phyloP scores from a whole-genome alignment of 2,113 vertebrate genomes.

The Gobiocypris rarus region DNA sequence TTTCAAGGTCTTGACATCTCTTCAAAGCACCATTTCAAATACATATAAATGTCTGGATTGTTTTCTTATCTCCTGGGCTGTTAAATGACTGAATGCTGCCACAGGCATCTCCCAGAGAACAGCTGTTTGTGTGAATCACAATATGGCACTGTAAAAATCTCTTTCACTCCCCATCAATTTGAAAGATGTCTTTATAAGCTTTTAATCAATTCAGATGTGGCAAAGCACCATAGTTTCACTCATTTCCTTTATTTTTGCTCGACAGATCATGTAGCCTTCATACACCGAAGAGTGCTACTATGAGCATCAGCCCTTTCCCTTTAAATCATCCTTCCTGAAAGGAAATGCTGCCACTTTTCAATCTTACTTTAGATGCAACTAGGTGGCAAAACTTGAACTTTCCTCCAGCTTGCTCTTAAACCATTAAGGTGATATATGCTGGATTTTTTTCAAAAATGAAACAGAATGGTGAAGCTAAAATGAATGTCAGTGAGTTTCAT shows the following conservation, averaged over 20 bases:
- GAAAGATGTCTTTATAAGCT: slow-evolving; percentile 32
- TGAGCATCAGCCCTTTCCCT: neutral
- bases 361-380: neutral
- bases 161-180: slow-evolving; percentile 23
- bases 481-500: slow-evolving; percentile 13
- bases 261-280: slow-evolving; percentile 7
- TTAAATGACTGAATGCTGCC: slow-evolving; percentile 40
- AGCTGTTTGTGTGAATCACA: slow-evolving; percentile 33
- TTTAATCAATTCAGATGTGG: slow-evolving; percentile 15
- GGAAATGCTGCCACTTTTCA: neutral
- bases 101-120: slow-evolving; percentile 22
- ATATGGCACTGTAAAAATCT: slow-evolving; percentile 39
- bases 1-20: slow-evolving; percentile 16
- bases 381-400: neutral
- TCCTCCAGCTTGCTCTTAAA: neutral
- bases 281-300: neutral
- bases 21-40: neutral
- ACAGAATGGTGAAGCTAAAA: slow-evolving; percentile 9
- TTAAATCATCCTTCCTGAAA: neutral
- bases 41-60: slow-evolving; percentile 10
- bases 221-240: neutral
- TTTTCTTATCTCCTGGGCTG: slow-evolving; percentile 38
- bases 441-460: neutral
- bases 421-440: slow-evolving; percentile 22
- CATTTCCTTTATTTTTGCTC: neutral